A percentile compares a stretch with the other conserved stretches of the same genome.
Conservation (phyloP, 2,797 vertebrate genomes). For the Clamator glandarius region DNA sequence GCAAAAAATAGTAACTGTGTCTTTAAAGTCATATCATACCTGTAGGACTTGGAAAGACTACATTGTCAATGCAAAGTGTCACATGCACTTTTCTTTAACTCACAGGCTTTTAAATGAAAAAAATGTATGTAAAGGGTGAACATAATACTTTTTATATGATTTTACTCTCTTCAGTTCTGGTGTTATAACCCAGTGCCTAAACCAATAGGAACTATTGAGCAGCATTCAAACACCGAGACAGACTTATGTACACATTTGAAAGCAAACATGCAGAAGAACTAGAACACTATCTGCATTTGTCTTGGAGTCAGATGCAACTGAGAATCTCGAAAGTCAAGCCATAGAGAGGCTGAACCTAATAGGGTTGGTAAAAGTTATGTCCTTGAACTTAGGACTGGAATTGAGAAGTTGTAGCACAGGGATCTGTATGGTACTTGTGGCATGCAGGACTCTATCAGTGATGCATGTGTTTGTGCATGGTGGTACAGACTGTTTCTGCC, state of each 20-base stretch:
- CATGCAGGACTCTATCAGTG: not conserved
- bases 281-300: not conserved
- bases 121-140: not conserved
- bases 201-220: not conserved
- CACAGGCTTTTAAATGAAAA: not conserved
- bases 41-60: not conserved
- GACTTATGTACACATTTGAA: not conserved
- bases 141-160: not conserved
- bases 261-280: not conserved
- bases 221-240: not conserved
- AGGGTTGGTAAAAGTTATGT: not conserved
- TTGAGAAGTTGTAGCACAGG: not conserved
- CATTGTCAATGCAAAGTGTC: not conserved
- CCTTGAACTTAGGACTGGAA: not conserved
- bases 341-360: not conserved
- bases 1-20: constrained; percentile 31
- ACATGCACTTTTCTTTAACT: not conserved
- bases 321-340: not conserved
- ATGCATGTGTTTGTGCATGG: rapidly evolving
- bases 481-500: not conserved
- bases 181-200: not conserved
- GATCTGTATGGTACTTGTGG: rapidly evolving
- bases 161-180: not conserved
- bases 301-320: not conserved
- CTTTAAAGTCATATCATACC: constrained; percentile 18